These are phyloP conservation scores for Alcedo atthis DNA, from an alignment of 2,797 vertebrate species.

Conservation along the genomic window DNA sequence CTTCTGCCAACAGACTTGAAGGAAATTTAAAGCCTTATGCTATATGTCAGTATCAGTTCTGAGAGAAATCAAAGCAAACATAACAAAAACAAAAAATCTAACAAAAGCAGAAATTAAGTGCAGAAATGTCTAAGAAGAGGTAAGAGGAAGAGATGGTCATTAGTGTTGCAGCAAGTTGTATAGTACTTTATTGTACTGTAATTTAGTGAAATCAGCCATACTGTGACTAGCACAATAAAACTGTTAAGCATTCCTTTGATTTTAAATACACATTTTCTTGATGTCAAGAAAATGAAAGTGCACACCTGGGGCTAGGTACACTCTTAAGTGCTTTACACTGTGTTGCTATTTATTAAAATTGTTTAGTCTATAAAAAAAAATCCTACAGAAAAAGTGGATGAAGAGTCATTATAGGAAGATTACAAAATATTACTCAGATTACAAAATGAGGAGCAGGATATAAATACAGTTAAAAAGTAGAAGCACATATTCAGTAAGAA, in stretches of 20 bases:
- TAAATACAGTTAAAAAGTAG: constrained; percentile 28
- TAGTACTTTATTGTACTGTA: not conserved
- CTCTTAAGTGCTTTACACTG: not conserved
- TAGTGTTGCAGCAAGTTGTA: not conserved
- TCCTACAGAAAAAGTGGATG: not conserved
- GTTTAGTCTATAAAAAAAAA: not conserved
- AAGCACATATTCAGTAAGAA: not conserved
- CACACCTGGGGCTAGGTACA: not conserved
- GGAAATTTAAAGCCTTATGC: not conserved
- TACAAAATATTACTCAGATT: not conserved
- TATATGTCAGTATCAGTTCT: not conserved
- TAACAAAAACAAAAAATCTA: not conserved
- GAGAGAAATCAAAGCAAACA: not conserved
- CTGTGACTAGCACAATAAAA: not conserved
- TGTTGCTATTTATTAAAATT: not conserved
- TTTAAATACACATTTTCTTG: not conserved
- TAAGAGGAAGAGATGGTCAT: not conserved
- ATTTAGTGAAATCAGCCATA: not conserved
- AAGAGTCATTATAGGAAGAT: not conserved
- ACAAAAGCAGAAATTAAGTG: not conserved
- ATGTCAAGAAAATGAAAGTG: not conserved
- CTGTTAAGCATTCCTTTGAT: not conserved
- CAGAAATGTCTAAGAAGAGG: not conserved
- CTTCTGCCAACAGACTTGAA: not conserved
- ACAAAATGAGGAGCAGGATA: not conserved